Evolutionary conservation across 2,797 vertebrate species (phyloP), one percentile per base, ranked within the genome.

Genomic region (Falco concolor): DNA sequence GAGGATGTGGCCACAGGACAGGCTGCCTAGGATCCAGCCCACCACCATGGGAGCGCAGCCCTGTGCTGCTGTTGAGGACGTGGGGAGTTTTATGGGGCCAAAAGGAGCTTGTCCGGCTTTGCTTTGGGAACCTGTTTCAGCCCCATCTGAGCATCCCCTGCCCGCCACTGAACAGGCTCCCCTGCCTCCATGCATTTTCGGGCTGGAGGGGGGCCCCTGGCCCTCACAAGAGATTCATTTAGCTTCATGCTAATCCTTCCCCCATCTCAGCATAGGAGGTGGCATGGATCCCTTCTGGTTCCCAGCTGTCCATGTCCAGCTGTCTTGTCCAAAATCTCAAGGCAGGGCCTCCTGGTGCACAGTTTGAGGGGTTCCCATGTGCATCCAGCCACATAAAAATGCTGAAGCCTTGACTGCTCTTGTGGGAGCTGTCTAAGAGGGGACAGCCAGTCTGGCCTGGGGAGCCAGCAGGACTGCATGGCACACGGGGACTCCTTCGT

Each of bases 331-430:
- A 72, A 72, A 87, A 89, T 24, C 75, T 61, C 30, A 67, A 90
- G 74, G 53, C 81, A 65, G 49, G 93, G 70, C 81, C 64, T 94
- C 61, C 44, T 68, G 45, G 53, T 84, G 76, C 88, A 87, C 92
- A 95, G 72, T 90, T 80, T 83, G 86, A 85, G 54, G 93, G 92
- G 60, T 95, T 95, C 95, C 86, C 96, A 96, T 85, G 75, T 80
- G 49, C 85, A 53, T 38, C 57, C 67, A 77, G 83, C 60, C 81
- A 84, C 92, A 87, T 68, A 96, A 94, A 94, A 95, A 90, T 47
- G 49, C 70, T 28, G 52, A 74, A 95, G 53, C 38, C 38, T 86
- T 95, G 91, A 88, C 79, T 73, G 89, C 64, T 80, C 56, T 90
- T 94, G 53, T 75, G 91, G 87, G 96, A 95, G 68, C 74, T 40